phyloP scores from a whole-genome alignment of 2,113 vertebrate genomes.

The Gopherus evgoodei region DNA sequence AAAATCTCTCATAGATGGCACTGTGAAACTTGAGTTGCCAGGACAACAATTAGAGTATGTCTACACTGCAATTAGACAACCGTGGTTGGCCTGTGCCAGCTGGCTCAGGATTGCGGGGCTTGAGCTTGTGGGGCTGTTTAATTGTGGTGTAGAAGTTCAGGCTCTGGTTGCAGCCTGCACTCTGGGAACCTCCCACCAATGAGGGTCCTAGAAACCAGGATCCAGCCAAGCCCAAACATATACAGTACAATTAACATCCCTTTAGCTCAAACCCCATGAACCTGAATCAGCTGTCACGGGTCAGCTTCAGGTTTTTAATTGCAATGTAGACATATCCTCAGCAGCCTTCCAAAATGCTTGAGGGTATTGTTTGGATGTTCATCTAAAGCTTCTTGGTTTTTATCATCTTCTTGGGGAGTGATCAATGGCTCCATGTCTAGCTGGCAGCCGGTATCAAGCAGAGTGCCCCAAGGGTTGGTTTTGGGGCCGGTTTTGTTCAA shows the following conservation, averaged over 20 bases:
- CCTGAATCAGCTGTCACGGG: neutral
- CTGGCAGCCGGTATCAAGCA: too few relatives aligned
- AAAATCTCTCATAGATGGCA: constrained; percentile 42
- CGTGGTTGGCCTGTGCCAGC: neutral
- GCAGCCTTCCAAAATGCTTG: neutral
- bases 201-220: neutral
- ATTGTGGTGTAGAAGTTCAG: neutral
- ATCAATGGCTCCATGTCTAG: too few relatives aligned
- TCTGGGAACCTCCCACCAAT: neutral
- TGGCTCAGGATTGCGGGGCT: neutral
- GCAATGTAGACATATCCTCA: neutral
- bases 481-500: too few relatives aligned
- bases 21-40: neutral
- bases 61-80: neutral
- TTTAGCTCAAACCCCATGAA: neutral
- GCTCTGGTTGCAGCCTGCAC: neutral
- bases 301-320: neutral
- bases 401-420: too few relatives aligned
- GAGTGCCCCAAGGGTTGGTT: too few relatives aligned
- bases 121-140: neutral
- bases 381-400: neutral
- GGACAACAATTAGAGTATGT: constrained; percentile 10
- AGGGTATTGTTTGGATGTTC: neutral
- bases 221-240: neutral
- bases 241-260: neutral